Percentiles rank a stretch among this genome's conserved stretches.
These are phyloP conservation scores for Patella pellucida DNA, from an alignment of 2,888 invertebrate species.

Conservation along the genomic window DNA sequence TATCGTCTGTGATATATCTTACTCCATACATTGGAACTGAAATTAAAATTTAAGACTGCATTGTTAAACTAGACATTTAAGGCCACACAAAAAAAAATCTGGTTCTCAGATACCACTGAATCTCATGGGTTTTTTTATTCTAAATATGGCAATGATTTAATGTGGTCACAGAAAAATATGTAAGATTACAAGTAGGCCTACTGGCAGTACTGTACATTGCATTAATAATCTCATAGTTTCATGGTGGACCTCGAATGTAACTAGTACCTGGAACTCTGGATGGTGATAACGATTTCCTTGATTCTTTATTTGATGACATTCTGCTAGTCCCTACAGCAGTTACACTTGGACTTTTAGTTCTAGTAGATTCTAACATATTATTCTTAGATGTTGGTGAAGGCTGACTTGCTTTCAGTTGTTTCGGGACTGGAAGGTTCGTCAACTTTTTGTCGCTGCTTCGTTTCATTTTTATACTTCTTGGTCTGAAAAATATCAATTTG, in stretches of 20 bases:
- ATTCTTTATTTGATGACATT: background rate
- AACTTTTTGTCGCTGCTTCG: conserved; percentile 43
- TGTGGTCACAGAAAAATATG: too few species aligned
- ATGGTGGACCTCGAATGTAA: background rate
- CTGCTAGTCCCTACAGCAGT: too few species aligned
- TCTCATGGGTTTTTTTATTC: too few species aligned
- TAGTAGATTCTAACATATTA: background rate
- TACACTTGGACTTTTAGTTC: too few species aligned
- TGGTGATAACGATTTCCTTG: background rate
- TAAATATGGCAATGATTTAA: too few species aligned
- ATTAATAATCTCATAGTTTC: too few species aligned
- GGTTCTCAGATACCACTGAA: too few species aligned
- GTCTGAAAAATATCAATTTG: background rate
- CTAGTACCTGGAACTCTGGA: background rate
- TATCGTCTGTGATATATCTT: conserved; percentile 68
- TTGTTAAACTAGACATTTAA: too few species aligned
- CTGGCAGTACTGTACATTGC: too few species aligned
- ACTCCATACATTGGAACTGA: conserved; percentile 53
- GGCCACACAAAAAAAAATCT: too few species aligned
- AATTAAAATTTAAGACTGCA: conserved; percentile 6
- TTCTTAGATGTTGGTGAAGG: conserved; percentile 43
- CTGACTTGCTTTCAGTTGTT: conserved; percentile 50
- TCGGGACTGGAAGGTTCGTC: conserved; percentile 56
- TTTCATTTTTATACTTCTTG: conserved; percentile 28
- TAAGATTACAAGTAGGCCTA: too few species aligned